Conservation (phyloP, 2,797 vertebrate species). For the Chloroceryle inda region DNA sequence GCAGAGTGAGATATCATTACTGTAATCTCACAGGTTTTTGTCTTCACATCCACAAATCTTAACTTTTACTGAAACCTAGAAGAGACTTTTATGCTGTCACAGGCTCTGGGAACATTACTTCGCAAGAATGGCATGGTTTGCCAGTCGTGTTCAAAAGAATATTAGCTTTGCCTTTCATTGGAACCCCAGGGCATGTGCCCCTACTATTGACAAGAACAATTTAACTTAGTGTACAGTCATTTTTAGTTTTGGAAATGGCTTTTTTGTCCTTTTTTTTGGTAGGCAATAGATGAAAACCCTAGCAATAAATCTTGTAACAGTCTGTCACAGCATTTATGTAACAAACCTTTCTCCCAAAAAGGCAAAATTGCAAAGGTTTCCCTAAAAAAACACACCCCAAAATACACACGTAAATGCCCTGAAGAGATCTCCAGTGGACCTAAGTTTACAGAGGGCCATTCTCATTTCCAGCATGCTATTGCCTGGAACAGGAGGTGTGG, state of each 20-base stretch:
- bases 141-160: neutral
- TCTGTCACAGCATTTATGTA: neutral
- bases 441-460: neutral
- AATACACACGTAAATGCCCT: neutral
- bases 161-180: neutral
- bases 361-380: neutral
- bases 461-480: neutral
- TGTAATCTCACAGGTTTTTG: neutral
- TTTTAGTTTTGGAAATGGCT: neutral
- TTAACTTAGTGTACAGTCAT: neutral
- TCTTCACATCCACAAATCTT: conserved; percentile 4
- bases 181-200: neutral
- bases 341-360: neutral
- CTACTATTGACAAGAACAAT: neutral
- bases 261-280: neutral
- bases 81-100: neutral
- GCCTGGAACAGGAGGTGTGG: neutral
- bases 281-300: neutral
- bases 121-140: neutral
- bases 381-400: neutral
- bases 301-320: neutral
- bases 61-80: neutral
- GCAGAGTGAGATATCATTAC: neutral
- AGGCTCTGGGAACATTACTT: neutral
- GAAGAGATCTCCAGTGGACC: neutral